Percentiles rank a stretch among this genome's conserved stretches.
These are phyloP conservation scores for Zalophus californianus DNA, from an alignment of 2,797 vertebrate genomes.

Conservation along the genomic window DNA sequence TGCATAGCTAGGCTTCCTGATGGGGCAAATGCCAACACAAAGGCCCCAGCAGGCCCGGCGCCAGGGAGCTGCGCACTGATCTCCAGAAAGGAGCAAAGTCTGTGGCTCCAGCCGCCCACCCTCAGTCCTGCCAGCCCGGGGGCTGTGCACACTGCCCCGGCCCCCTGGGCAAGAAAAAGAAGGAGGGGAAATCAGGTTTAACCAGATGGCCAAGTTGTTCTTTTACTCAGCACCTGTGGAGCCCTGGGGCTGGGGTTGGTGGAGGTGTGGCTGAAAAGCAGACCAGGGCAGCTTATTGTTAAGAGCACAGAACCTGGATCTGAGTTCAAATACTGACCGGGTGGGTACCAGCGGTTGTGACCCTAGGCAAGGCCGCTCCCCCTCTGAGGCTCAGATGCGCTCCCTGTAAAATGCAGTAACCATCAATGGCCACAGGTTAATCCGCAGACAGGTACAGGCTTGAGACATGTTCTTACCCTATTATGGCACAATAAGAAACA, in stretches of 20 bases:
- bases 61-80: slow-evolving; percentile 12
- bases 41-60: not conserved
- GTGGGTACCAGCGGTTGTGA: not conserved
- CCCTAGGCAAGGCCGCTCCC: not conserved
- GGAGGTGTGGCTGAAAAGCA: not conserved
- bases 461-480: not conserved
- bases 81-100: slow-evolving; percentile 51
- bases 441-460: not conserved
- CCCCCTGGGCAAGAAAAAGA: not conserved
- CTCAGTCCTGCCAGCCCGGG: not conserved
- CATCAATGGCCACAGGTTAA: too few species aligned
- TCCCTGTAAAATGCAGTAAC: not conserved
- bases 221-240: not conserved
- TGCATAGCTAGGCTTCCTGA: not conserved
- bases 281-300: not conserved
- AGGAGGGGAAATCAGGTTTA: slow-evolving; percentile 52
- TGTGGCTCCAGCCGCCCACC: not conserved
- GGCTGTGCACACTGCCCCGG: not conserved
- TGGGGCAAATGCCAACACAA: not conserved
- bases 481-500: not conserved
- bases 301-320: not conserved
- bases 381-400: not conserved
- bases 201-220: slow-evolving; percentile 45
- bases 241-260: not conserved
- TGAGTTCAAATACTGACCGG: not conserved